Evolutionary conservation across 1,140 invertebrate species (phyloP), one percentile per base, ranked within the genome.

Genomic region (Druon quercuslanigerum): DNA sequence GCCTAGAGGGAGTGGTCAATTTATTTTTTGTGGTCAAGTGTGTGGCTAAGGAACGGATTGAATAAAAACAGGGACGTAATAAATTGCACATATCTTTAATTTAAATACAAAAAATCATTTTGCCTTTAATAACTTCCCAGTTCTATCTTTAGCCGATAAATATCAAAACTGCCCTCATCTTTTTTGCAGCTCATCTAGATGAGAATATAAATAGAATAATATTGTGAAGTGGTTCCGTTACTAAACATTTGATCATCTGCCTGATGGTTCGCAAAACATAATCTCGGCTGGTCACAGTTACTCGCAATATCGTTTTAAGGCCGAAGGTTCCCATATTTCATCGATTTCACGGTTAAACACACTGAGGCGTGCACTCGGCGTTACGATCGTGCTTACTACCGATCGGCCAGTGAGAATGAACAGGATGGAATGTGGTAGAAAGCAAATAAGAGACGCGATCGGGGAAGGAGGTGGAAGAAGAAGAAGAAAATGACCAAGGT

Each of bases 391-490:
- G 50, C 74, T 66, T 70, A 71, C 25, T 51, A 51, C 60, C 56
- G 57, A 66, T 75, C 56, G 60, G 51, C 73, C 46, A 57, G 56
- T 66, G 73, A 66, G 50, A 57, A 70, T 75, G 70, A 70, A 51
- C 56, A 71, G 20, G 60, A 71, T 50, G 60, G 74, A 75, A 75
- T 75, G 74, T 71, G 46, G 56, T 75, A 60, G 73, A 75, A 75
- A 75, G 56, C 56, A 66, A 66, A 66, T 75, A 60, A 46, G 56
- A 75, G 12, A 75, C 73, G 50, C 40, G 50, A 50, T 46, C 54
- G 13, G 20, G 51, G 40, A 54, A 16, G 56, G 16, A 71, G 51
- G 51, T 66, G 46, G 51, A 54, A 75, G 14, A 75, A 75, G 51
- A 19, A 57, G 46, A 51, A 70, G 70, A 70, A 75, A 70, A 60